Conservation (phyloP, 2,113 vertebrate species). For the Acrocephalus arundinaceus region DNA sequence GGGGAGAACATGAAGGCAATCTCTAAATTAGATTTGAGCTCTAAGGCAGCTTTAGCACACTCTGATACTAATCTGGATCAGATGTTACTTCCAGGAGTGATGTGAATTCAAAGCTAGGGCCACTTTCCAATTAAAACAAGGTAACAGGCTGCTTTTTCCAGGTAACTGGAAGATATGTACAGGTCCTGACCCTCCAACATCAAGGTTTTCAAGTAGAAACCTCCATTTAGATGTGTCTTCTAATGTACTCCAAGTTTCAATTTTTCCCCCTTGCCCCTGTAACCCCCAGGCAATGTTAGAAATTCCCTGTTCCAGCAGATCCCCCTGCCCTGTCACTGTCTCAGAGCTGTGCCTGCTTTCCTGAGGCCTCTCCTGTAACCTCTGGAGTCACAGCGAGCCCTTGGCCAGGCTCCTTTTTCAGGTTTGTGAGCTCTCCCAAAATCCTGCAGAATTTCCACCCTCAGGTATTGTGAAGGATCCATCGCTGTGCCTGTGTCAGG, state of each 20-base stretch:
- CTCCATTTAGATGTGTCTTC: not conserved
- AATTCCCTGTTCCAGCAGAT: not conserved
- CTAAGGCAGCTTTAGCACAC: constrained; percentile 48
- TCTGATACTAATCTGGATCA: constrained; percentile 45
- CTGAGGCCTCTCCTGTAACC: not conserved
- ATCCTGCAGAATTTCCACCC: not conserved
- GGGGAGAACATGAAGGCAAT: constrained; percentile 56
- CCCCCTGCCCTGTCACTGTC: not conserved
- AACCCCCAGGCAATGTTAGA: not conserved
- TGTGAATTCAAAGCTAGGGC: not conserved
- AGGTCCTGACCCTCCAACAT: not conserved
- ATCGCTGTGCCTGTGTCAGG: not conserved
- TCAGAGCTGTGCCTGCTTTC: not conserved
- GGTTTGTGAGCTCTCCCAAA: not conserved
- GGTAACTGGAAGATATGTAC: not conserved
- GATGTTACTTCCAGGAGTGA: constrained; percentile 25
- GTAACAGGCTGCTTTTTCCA: not conserved
- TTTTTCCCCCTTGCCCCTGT: not conserved
- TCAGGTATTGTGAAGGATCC: not conserved
- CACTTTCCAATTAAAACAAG: constrained; percentile 30
- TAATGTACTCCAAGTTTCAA: not conserved
- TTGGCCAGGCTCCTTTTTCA: not conserved
- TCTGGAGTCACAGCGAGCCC: not conserved
- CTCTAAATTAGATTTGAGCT: constrained; percentile 67
- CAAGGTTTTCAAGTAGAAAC: not conserved